Base-by-base conservation (phyloP, 2,113 vertebrate genomes). In the Anas platyrhynchos region DNA sequence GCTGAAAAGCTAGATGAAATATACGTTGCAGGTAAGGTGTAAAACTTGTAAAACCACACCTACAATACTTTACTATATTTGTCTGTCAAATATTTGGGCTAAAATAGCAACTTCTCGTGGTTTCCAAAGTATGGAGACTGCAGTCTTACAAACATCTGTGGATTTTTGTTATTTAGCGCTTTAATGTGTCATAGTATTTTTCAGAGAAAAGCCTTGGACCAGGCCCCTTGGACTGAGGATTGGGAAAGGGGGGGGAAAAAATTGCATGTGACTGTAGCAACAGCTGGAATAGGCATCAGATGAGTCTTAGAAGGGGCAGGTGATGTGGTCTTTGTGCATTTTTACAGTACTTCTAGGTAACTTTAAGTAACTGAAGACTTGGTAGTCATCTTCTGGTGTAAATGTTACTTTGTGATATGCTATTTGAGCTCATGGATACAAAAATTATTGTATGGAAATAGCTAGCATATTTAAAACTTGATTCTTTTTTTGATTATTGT, bases 1-100 rank as follows among this genome's bases (percentile, higher is more conserved):
- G 99, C 99, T 84, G 99, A 99, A 98, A 99, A 99, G 98, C 98
- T 99, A 96, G 99, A 99, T 94, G 99, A 99, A 98, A 99, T 99
- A 98, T 99, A 99, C 97, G 97, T 99, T 97, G 99, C 99, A 99
- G 99, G 99, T 99, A 97, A 99, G 98, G 98, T 97, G 97, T 97
- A 97, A 97, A 97, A 98, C 97, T 98, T 98, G 97, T 97, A 97
- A 98, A 98, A 88, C 97, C 96, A 97, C 96, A 67, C 97, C 91
- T 95, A 95, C 88, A 94, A 97, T 98, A 97, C 96, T 96, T 98
- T 98, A 99, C 98, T 98, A 97, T 97, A 97, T 95, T 96, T 73
- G 96, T 91, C 97, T 99, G 98, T 98, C 98, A 34, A 34, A 34
- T 34, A 34, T 99, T 99, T 99, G 98, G 98, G 97, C 98, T 98